Base-by-base conservation (phyloP, 2,888 invertebrate genomes). In the Drosophila mercatorum region DNA sequence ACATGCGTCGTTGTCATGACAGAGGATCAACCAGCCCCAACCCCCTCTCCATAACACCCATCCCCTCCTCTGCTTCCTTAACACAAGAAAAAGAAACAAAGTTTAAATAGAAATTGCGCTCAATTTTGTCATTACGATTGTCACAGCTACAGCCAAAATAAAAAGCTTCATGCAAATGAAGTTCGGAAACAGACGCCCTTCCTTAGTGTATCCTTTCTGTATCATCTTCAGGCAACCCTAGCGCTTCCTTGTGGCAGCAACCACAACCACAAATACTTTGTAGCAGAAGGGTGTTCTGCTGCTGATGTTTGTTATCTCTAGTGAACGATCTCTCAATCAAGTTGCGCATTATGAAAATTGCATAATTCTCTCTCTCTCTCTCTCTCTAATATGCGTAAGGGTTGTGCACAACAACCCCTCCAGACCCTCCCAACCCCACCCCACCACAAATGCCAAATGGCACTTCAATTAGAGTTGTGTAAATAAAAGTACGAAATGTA, bases 301-400 rank as follows among this genome's bases (percentile, higher is more conserved):
- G 31, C 7, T 55, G 53, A 10, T 47, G 53, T 41, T 55, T 62
- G 59, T 44, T 59, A 84, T 88, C 84, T 86, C 26, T 46, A 61
- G 47, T 68, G 61, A 83, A 79, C 71, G 81, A 89, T 89, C 87
- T 84, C 76, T 81, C 73, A 75, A 87, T 85, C 83, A 81, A 59
- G 80, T 72, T 69, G 73, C 73, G 75, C 83, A 86, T 88, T 87
- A 89, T 81, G 88, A 83, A 88, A 87, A 87, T 87, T 88, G 81
- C 88, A 87, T 89, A 79, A 89, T 89, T 84, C 70, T 58, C 40
- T 34, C n/a, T n/a, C n/a, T n/a, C n/a, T n/a, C n/a, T n/a, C n/a
- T n/a, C n/a, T 84, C 70, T 58, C 40, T 34, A 56, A 8, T 17
- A 7, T 36, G 51, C 63, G 40, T 51, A 69, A 78, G 88, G 86